Conservation (phyloP, 2,113 vertebrate genomes). For the rat (Rattus norvegicus) region GRCr8 NC_086025.1:57931001-57931500, state of each 20-base stretch:
- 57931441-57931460: not conserved
- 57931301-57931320: not conserved
- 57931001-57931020: not conserved
- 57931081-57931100: not conserved
- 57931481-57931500: not conserved
- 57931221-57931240: not conserved
- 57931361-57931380: not conserved
- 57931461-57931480: not conserved
- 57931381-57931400: not conserved
- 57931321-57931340: not conserved
- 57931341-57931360: not conserved
- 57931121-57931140: not conserved
- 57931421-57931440: not conserved
- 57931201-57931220: not conserved
- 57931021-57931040: not conserved
- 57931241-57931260: not conserved
- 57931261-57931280: not conserved
- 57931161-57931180: not conserved
- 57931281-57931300: not conserved
- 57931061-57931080: conserved; percentile 23
- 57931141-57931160: not conserved
- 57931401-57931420: not conserved
- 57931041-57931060: not conserved
- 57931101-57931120: not conserved
- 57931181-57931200: not conserved